Base-by-base conservation (phyloP, 2,113 vertebrate genomes). In the Rhabdornis inornatus region DNA sequence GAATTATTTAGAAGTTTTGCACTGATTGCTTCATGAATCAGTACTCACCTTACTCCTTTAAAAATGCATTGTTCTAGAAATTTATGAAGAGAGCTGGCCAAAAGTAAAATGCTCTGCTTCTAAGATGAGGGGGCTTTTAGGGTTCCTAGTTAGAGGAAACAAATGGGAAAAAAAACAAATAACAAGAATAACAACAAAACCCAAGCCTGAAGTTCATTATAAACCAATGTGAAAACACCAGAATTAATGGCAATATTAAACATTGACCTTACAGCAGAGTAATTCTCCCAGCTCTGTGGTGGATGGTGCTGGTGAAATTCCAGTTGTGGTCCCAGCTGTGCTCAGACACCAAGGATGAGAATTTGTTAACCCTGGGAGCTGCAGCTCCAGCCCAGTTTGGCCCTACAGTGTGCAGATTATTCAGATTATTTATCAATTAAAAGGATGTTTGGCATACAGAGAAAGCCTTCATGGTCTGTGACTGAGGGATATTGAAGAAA, bases 21-120 rank as follows among this genome's bases (percentile, higher is more conserved):
- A 53, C 33, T 60, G 66, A 94, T 95, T 94, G 40, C 31, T 27
- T 96, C 75, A 80, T 92, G 89, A 95, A 42, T 88, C 59, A 90
- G 13, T 84, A n/a, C 15, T 72, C 76, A 9, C 80, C 40, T 86
- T 85, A 19, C 33, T 55, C 27, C 66, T 74, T 74, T 86, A 91
- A 59, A 82, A 83, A 76, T 9, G 23, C 11, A 8, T 72, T 79
- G 23, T 68, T 65, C 7, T 64, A 65, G 71, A 74, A 44, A 37
- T 39, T 40, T 49, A 28, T 74, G 15, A 90, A 31, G 24, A 45
- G 56, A 78, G 23, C 11, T 24, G 15, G 44, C n/a, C 35, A 40
- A 27, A 85, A 40, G 11, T 53, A 16, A 71, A 64, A 44, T 37
- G 7, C 6, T 75, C 3, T 57, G 13, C 12, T 20, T 39, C 5